phyloP scores from a whole-genome alignment of 2,113 vertebrate species.

The Garra rufa region DNA sequence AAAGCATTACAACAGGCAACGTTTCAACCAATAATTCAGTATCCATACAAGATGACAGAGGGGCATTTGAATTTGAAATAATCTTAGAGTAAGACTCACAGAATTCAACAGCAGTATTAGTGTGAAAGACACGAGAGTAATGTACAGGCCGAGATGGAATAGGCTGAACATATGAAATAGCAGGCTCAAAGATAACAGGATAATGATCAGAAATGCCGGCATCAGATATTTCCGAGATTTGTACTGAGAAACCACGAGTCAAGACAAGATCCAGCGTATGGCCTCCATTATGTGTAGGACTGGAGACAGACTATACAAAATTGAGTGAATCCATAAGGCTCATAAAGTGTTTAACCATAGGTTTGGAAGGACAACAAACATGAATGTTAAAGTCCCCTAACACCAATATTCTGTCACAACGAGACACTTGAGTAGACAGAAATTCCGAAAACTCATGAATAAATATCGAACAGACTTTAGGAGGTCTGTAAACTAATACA shows the following conservation, averaged over 20 bases:
- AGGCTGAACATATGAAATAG: background rate
- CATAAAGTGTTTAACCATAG: too few species aligned
- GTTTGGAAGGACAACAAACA: too few species aligned
- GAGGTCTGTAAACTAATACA: too few species aligned
- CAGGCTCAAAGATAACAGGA: background rate
- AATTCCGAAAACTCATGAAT: too few species aligned
- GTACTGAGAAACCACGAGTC: background rate
- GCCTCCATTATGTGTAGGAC: background rate
- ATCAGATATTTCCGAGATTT: background rate
- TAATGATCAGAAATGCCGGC: background rate
- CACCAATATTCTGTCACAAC: too few species aligned
- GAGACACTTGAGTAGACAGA: too few species aligned
- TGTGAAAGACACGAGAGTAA: background rate
- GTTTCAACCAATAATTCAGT: too few species aligned
- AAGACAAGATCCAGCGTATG: slow-evolving; percentile 1
- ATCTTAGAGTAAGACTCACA: background rate
- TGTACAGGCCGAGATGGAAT: background rate
- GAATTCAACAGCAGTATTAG: background rate
- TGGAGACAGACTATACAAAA: background rate
- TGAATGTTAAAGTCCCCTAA: too few species aligned
- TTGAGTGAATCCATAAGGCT: background rate
- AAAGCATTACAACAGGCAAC: too few species aligned
- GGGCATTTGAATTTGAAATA: background rate
- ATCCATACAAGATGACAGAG: background rate
- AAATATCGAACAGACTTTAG: too few species aligned